Base-by-base conservation (phyloP, 2,888 invertebrate species). In the Pristionchus maxplancki region DNA sequence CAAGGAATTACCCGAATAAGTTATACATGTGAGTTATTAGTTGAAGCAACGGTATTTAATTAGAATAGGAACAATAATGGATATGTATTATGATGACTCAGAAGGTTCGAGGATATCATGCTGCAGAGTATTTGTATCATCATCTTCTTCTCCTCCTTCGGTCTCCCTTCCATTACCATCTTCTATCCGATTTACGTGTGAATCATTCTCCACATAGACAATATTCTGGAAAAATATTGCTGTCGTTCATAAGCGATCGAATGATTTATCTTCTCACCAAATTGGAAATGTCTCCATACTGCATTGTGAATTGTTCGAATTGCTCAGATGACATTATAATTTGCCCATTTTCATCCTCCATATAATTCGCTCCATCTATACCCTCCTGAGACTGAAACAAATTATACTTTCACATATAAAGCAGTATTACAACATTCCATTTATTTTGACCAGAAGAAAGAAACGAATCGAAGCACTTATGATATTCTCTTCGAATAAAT, bases 171-270 rank as follows among this genome's bases (percentile, higher is more conserved):
- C 71, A 31, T 34, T 50, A 40, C 50, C 86, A 48, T 71, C 86
- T 71, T 48, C 86, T 71, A 87, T 58, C 50, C 34, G 86, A 67
- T 89, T 89, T 64, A 86, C 90, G 20, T 89, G 90, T 34, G 84
- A n/a, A n/a, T n/a, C 89, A 28, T 86, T 89, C 67, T 90, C 89
- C 17, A 91, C 89, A 40, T 90, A 89, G 34, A 91, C 85, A 64
- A 91, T 88, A 89, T 90, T 89, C 90, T 91, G 89, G 82, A 91
- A 88, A 48, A 78, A 78, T 20, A 34, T n/a, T n/a, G n/a, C n/a
- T n/a, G n/a, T n/a, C n/a, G n/a, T n/a, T n/a, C n/a, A n/a, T n/a
- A n/a, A n/a, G n/a, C n/a, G n/a, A n/a, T n/a, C n/a, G n/a, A n/a
- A n/a, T n/a, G n/a, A 74, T 40, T 37, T 24, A 88, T 81, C n/a